Conservation (phyloP, 2,113 vertebrate species). For the Craseonycteris thonglongyai region DNA sequence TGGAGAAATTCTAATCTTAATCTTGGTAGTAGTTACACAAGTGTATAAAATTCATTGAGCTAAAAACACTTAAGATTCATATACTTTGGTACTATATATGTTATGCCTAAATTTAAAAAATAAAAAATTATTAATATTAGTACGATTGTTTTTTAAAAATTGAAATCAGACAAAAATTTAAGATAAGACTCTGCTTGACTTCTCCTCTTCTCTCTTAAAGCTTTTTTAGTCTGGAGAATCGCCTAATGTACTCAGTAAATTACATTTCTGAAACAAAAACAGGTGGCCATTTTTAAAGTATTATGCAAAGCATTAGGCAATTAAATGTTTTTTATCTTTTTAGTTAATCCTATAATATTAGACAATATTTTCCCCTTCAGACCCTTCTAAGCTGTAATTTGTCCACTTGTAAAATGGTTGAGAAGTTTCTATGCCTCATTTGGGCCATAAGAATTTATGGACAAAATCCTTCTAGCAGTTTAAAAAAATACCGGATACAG, state of each 20-base stretch:
- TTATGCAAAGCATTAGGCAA: neutral
- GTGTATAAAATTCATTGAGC: neutral
- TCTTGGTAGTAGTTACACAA: neutral
- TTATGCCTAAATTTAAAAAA: neutral
- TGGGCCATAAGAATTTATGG: neutral
- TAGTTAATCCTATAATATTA: neutral
- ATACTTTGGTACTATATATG: neutral
- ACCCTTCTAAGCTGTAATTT: neutral
- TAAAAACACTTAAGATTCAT: neutral
- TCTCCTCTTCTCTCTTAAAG: neutral
- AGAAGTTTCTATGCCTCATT: neutral
- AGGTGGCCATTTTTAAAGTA: conserved; percentile 4
- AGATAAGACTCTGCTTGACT: neutral
- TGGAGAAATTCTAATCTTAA: neutral
- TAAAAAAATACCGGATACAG: neutral
- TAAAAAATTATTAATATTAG: neutral
- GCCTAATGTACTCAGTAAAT: neutral
- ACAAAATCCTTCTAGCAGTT: neutral
- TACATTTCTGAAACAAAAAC: conserved; percentile 7
- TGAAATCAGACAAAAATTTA: neutral
- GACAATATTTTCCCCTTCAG: neutral
- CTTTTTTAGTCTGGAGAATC: neutral
- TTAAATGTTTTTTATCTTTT: neutral
- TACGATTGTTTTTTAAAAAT: neutral
- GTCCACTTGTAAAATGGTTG: neutral